A percentile compares a stretch with the other conserved stretches of the same genome.
Conservation (phyloP, 1,140 invertebrate species). For the Maconellicoccus hirsutus region DNA sequence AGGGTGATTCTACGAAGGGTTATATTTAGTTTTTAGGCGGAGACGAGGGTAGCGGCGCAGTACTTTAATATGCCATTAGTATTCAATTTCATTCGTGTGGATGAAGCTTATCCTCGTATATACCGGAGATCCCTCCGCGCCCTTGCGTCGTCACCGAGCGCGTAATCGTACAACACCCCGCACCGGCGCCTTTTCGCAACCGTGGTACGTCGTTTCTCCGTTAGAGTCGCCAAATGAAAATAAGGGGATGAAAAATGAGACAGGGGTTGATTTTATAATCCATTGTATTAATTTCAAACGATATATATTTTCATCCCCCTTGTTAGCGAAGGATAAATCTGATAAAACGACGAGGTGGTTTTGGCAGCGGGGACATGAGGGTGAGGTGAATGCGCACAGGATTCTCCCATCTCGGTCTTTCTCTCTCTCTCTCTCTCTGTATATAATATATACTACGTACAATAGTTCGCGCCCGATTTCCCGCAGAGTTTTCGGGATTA, state of each 20-base stretch:
- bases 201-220: not conserved
- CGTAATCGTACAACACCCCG: not conserved
- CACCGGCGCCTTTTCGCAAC: not conserved
- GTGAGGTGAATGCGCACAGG: not conserved
- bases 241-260: slow-evolving; percentile 9
- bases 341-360: not conserved
- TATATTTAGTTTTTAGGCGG: slow-evolving; percentile 15
- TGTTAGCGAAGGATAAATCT: not conserved
- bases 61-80: slow-evolving; percentile 14
- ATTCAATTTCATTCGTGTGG: slow-evolving; percentile 21
- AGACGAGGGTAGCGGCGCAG: not conserved
- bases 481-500: slow-evolving; percentile 16
- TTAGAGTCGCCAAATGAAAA: not conserved
- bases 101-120: not conserved
- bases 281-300: slow-evolving; percentile 20
- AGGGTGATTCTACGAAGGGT: not conserved
- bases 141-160: no score
- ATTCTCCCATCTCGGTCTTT: not conserved
- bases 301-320: slow-evolving; percentile 18
- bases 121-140: not conserved
- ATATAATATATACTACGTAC: no score
- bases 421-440: not conserved
- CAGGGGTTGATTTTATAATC: slow-evolving; percentile 12
- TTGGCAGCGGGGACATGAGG: not conserved
- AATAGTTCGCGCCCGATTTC: not conserved